phyloP scores from a whole-genome alignment of 2,888 invertebrate genomes.

The Tipula confusa region DNA sequence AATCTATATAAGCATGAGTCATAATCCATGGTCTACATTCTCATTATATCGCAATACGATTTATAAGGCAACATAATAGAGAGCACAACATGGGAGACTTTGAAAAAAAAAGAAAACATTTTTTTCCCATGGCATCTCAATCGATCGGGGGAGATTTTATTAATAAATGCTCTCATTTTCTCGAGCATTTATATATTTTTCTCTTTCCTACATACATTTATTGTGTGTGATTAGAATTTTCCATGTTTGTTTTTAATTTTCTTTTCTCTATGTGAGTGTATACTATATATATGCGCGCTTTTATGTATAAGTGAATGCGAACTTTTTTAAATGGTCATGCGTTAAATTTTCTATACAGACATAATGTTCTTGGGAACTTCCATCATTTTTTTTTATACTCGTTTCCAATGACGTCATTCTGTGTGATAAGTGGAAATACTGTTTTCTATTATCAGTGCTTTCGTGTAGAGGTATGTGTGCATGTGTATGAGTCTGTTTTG shows the following conservation, averaged over 20 bases:
- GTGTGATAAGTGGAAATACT: background rate
- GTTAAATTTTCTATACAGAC: background rate
- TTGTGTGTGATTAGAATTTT: background rate
- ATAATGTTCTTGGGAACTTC: background rate
- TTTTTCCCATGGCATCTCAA: conserved; percentile 30
- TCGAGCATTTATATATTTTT: background rate
- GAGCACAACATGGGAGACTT: background rate
- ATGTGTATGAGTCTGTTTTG: background rate
- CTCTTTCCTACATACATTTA: background rate
- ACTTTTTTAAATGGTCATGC: background rate
- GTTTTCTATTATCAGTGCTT: background rate
- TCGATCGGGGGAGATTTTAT: conserved; percentile 26
- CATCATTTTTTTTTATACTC: conserved; percentile 6
- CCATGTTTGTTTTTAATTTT: background rate
- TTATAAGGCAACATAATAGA: conserved; percentile 12
- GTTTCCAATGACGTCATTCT: conserved; percentile 29
- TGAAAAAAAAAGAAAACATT: background rate
- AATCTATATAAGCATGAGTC: conserved; percentile 27
- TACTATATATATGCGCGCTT: background rate
- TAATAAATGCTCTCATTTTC: background rate
- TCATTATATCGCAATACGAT: background rate
- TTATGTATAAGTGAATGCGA: background rate
- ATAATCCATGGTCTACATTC: conserved; percentile 27
- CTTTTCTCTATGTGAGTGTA: background rate
- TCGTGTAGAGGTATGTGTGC: background rate